These are phyloP conservation scores for Pristiophorus japonicus DNA, from an alignment of 2,113 vertebrate species.

Conservation along the genomic window DNA sequence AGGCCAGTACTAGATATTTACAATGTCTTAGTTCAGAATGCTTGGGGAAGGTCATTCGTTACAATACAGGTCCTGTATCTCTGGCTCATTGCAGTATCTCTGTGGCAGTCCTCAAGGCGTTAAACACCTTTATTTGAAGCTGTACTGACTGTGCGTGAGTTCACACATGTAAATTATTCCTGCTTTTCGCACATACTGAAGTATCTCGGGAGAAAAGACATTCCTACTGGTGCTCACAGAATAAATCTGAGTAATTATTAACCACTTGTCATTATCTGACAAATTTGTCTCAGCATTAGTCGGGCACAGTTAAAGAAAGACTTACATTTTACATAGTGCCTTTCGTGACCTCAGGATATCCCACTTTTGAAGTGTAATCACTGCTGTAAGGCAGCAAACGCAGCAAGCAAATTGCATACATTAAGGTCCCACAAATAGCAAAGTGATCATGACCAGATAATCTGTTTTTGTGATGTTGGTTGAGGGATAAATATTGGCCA, in stretches of 20 bases:
- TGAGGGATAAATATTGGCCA: not conserved
- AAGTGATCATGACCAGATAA: not conserved
- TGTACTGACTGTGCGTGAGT: not conserved
- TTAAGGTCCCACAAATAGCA: not conserved
- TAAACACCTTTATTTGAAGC: not conserved
- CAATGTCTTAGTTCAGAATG: not conserved
- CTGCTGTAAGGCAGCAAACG: not conserved
- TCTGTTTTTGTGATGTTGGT: not conserved
- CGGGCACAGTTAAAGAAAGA: not conserved
- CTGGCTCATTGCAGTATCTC: not conserved
- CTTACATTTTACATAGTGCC: not conserved
- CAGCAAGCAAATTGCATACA: not conserved
- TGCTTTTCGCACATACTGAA: not conserved
- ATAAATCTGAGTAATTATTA: conserved; percentile 26
- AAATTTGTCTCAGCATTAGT: conserved; percentile 14
- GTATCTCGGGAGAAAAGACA: not conserved
- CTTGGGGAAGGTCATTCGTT: not conserved
- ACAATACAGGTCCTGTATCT: not conserved
- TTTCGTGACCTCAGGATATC: not conserved
- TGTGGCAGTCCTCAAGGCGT: not conserved
- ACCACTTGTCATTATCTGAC: not conserved
- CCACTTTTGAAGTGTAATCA: not conserved
- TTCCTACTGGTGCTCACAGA: not conserved
- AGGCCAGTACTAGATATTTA: not conserved
- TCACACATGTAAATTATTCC: conserved; percentile 26